A percentile compares a stretch with the other conserved stretches of the same genome.
Conservation (phyloP, 2,888 invertebrate species). For the Clivina fossor region DNA sequence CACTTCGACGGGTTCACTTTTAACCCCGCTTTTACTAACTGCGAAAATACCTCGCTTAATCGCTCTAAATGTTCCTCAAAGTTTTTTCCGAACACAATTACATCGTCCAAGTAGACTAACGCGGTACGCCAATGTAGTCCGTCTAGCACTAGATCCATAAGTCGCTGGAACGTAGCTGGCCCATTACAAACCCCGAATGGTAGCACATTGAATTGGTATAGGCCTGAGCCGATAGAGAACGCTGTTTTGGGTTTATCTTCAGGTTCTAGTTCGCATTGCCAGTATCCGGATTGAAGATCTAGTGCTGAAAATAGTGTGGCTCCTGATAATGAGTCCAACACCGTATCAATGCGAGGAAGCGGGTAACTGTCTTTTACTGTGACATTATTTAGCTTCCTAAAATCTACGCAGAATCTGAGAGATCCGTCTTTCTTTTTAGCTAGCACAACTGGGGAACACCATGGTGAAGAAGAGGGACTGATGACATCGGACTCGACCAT, state of each 20-base stretch:
- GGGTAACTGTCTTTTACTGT: constrained; percentile 9
- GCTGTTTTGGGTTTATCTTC: not conserved
- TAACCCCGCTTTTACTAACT: constrained; percentile 35
- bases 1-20: constrained; percentile 38
- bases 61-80: constrained; percentile 34
- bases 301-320: not conserved
- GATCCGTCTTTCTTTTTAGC: constrained; percentile 1
- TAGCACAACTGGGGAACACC: not conserved
- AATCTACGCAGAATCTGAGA: constrained; percentile 2
- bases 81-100: constrained; percentile 21
- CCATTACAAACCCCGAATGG: constrained; percentile 13
- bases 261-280: not conserved
- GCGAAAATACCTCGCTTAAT: constrained; percentile 33
- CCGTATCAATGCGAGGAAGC: not conserved
- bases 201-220: constrained; percentile 5
- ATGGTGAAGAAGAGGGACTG: not conserved
- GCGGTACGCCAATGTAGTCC: constrained; percentile 33
- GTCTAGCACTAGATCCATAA: constrained; percentile 34
- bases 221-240: not conserved
- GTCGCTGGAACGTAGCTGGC: not conserved
- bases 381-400: constrained; percentile 1
- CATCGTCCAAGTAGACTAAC: constrained; percentile 34
- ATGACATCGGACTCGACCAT: not conserved
- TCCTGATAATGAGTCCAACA: not conserved
- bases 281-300: not conserved